phyloP scores from a whole-genome alignment of 2,113 vertebrate genomes.

The Nycticebus coucang region DNA sequence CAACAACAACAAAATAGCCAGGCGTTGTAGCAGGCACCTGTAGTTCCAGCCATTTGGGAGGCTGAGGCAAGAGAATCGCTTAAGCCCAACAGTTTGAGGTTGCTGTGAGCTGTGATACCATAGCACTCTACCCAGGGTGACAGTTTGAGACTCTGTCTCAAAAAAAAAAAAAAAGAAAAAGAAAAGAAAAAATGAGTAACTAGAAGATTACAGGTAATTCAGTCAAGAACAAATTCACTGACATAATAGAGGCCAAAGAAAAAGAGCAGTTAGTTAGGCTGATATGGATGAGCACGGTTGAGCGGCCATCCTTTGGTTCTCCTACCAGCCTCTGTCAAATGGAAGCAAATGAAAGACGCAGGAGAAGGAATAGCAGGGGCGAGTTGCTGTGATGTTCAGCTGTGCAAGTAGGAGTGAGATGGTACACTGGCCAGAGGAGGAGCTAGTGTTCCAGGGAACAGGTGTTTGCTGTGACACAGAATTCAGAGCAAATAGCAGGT shows the following conservation, averaged over 20 bases:
- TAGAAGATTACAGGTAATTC: background rate
- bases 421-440: background rate
- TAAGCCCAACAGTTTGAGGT: too few relatives aligned
- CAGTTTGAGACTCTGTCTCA: too few relatives aligned
- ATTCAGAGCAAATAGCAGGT: background rate
- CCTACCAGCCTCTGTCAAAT: background rate
- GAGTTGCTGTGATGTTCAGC: background rate
- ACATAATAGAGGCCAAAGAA: background rate
- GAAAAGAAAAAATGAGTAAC: background rate
- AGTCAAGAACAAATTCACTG: background rate
- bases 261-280: background rate
- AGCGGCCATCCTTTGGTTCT: background rate
- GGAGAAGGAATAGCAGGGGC: rapidly evolving
- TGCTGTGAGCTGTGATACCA: too few relatives aligned
- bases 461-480: background rate
- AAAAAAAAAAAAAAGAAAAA: background rate
- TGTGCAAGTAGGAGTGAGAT: background rate
- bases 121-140: too few relatives aligned
- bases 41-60: too few relatives aligned
- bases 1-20: too few relatives aligned
- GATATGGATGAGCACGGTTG: background rate
- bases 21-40: too few relatives aligned
- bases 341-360: background rate
- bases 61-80: too few relatives aligned
- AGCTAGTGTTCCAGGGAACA: background rate